phyloP scores from a whole-genome alignment of 2,797 vertebrate genomes.

The Sylvia borin region DNA sequence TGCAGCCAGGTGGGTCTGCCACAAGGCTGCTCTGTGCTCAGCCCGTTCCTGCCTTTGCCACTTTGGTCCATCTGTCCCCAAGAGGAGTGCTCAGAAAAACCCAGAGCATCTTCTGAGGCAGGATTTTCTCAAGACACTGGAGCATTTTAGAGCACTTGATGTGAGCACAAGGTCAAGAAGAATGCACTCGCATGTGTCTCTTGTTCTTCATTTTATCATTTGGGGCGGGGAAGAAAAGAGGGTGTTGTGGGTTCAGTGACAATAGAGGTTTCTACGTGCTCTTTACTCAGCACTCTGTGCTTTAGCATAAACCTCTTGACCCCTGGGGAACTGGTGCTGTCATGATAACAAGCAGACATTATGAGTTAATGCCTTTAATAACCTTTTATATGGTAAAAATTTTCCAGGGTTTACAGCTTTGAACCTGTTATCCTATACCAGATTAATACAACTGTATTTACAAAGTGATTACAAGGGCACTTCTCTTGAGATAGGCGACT shows the following conservation, averaged over 20 bases:
- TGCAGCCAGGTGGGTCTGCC: background rate
- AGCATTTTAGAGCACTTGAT: background rate
- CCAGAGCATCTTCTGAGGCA: background rate
- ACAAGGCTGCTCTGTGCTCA: accelerated
- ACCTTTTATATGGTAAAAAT: conserved; percentile 69
- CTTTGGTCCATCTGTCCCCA: background rate
- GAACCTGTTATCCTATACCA: conserved; percentile 69
- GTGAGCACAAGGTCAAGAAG: background rate
- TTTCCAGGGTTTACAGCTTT: conserved; percentile 77
- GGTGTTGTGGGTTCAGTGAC: conserved; percentile 5
- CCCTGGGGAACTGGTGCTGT: background rate
- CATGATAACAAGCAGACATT: conserved; percentile 11
- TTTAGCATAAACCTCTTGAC: background rate
- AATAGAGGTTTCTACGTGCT: background rate
- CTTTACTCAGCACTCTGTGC: background rate
- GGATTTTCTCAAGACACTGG: background rate
- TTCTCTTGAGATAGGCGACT: conserved; percentile 36
- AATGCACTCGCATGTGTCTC: background rate
- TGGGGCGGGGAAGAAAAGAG: background rate
- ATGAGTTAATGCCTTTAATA: conserved; percentile 58
- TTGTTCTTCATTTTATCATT: background rate
- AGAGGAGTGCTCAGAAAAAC: background rate
- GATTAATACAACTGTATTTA: conserved; percentile 67
- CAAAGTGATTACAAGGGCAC: conserved; percentile 45
- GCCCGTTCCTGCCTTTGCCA: background rate